Base-by-base conservation (phyloP, 64 coral and sea anemone genomes). In the Anthopleura sola region DNA sequence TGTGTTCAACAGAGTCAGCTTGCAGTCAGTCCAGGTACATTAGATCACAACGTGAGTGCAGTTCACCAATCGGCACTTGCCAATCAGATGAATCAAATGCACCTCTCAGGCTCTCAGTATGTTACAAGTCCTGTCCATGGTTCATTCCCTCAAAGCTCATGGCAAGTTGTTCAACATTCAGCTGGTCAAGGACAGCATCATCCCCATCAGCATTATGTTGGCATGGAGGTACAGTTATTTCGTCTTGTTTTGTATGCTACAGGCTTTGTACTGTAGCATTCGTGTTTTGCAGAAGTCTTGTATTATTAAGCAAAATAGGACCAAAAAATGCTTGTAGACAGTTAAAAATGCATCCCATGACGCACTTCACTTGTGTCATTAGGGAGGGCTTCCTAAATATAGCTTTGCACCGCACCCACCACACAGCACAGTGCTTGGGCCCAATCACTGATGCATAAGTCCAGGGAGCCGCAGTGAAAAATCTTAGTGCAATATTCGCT, bases 91-190 rank as follows among this genome's bases (percentile, higher is more conserved):
- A 92, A 86, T 47, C 94, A 96, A 78, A 81, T 96, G 17, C 94
- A 96, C 76, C 54, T 96, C 86, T 96, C 94, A 36, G 94, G 94
- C 33, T 96, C 94, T 6, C 94, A 96, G 55, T 96, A 96, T 76
- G 88, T 96, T 5, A 96, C 94, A 36, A 96, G 94, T 87, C 94
- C 94, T 78, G 94, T 96, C 11, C 94, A 96, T 71, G 83, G 84
- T 47, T 87, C 94, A 36, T 96, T 96, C 80, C 91, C 93, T 68
- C 94, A 96, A 87, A 92, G 80, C 24, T 91, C 94, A 16, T 96
- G 94, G 94, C 94, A 96, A 58, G 75, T 96, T 78, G 85, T 96
- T 74, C 94, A 96, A n/a, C 94, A 96, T 31, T 86, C 80, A 49
- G 39, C 90, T 81, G 89, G 82, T 36, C 91, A 93, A 18, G 93